phyloP scores from a whole-genome alignment of 1,140 invertebrate species.

The Lepidurus couesii region DNA sequence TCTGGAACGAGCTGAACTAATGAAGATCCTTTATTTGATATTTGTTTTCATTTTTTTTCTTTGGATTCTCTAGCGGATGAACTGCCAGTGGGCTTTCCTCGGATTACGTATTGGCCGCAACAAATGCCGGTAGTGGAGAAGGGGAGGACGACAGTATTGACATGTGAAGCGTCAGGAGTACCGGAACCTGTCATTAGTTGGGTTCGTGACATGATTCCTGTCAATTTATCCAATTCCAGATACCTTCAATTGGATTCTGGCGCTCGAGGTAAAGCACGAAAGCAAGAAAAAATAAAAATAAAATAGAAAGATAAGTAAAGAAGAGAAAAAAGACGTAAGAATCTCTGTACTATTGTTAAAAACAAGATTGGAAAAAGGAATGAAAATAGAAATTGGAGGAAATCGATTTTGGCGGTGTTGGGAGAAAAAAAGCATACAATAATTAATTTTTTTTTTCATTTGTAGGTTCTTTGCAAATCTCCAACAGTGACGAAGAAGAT shows the following conservation, averaged over 20 bases:
- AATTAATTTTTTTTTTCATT: conserved; percentile 23
- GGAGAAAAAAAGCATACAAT: not conserved
- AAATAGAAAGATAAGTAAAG: not conserved
- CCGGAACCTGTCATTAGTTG: conserved; percentile 82
- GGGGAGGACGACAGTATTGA: conserved; percentile 80
- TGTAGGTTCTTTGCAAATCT: conserved; percentile 86
- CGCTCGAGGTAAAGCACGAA: conserved; percentile 50
- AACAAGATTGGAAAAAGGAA: conserved; percentile 17
- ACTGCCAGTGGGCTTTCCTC: conserved; percentile 82
- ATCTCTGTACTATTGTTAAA: not conserved
- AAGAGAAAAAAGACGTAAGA: not conserved
- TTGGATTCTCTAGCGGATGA: conserved; percentile 64
- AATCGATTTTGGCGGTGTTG: not conserved
- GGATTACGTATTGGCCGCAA: conserved; percentile 74
- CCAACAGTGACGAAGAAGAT: conserved; percentile 79
- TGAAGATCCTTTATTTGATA: not conserved
- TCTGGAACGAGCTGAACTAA: not conserved
- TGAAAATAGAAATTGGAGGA: not conserved
- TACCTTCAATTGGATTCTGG: conserved; percentile 53
- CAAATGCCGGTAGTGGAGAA: conserved; percentile 86
- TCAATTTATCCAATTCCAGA: conserved; percentile 76
- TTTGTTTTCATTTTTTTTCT: not conserved
- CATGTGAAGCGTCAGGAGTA: conserved; percentile 77
- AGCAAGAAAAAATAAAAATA: conserved; percentile 15
- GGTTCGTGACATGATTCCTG: conserved; percentile 84